Percentiles rank a stretch among this genome's conserved stretches.
These are phyloP conservation scores for Hippocampus kuda DNA, from an alignment of 2,797 vertebrate species.

Conservation along the genomic window DNA sequence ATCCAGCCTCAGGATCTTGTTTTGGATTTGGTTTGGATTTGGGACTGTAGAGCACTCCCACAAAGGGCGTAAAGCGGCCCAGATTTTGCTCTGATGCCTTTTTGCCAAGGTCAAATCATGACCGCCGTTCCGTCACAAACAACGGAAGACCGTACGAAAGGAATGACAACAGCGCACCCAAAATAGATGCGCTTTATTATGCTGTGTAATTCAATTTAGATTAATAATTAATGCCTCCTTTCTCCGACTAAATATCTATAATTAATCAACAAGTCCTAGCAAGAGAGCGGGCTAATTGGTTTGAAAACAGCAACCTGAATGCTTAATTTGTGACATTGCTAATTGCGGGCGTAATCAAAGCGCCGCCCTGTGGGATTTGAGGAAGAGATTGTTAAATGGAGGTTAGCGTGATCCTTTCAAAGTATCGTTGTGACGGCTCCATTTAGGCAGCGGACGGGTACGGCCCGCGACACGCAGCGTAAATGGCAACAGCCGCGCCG, in stretches of 20 bases:
- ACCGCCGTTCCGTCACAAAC: constrained; percentile 47
- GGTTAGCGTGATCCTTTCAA: constrained; percentile 65
- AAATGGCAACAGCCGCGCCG: constrained; percentile 50
- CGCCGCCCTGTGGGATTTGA: constrained; percentile 85
- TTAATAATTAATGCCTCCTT: constrained; percentile 99
- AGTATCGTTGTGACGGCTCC: constrained; percentile 64
- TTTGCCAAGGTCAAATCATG: constrained; percentile 52
- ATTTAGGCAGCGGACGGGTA: constrained; percentile 62
- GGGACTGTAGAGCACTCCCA: too few species aligned
- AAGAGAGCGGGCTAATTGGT: constrained; percentile 90
- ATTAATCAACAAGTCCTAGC: constrained; percentile 99
- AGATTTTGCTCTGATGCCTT: neutral
- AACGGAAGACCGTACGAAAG: constrained; percentile 39
- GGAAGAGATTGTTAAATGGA: constrained; percentile 61
- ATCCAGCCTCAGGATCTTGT: too few species aligned
- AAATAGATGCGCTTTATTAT: constrained; percentile 81
- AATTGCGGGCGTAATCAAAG: constrained; percentile 98
- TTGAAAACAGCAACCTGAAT: constrained; percentile 97
- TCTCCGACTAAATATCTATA: constrained; percentile 99
- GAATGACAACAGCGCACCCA: constrained; percentile 35
- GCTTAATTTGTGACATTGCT: constrained; percentile 96
- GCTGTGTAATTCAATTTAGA: constrained; percentile 94
- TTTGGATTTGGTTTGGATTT: too few species aligned
- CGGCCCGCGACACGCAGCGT: constrained; percentile 57
- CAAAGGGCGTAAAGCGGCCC: neutral